Percentiles rank a stretch among this genome's conserved stretches.
These are phyloP conservation scores for Anarrhichthys ocellatus DNA, from an alignment of 2,113 vertebrate genomes.

Conservation along the genomic window DNA sequence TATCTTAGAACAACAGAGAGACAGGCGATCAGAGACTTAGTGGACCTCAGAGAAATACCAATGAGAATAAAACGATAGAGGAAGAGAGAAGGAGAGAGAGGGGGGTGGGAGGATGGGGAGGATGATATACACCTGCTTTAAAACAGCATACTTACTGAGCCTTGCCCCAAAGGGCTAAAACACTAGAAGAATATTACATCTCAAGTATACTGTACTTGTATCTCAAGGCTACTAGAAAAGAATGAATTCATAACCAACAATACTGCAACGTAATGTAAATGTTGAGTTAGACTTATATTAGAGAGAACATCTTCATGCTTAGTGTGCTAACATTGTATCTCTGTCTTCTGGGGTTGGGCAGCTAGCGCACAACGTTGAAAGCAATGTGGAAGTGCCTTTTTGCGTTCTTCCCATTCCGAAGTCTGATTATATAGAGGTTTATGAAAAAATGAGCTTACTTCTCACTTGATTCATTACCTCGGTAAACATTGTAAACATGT, in stretches of 20 bases:
- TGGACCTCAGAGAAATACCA: slow-evolving; percentile 48
- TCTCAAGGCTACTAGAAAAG: background rate
- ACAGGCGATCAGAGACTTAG: slow-evolving; percentile 61
- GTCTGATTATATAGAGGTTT: too few species aligned
- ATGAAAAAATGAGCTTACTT: background rate
- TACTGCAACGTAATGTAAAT: background rate
- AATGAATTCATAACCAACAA: background rate
- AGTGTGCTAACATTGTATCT: background rate
- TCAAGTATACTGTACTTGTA: background rate
- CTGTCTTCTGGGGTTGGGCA: background rate
- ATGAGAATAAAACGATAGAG: slow-evolving; percentile 32
- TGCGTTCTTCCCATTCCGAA: too few species aligned
- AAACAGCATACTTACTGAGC: background rate
- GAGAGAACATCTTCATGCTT: background rate
- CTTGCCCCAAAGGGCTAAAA: background rate
- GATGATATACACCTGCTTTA: background rate
- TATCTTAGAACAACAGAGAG: slow-evolving; percentile 69
- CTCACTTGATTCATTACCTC: background rate
- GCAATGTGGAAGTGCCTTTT: too few species aligned
- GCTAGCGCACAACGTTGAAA: background rate
- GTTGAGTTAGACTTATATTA: background rate
- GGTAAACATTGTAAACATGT: too few species aligned
- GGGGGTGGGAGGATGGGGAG: background rate
- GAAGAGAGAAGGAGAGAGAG: background rate
- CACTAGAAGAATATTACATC: background rate